A percentile compares a stretch with the other conserved stretches of the same genome.
These are phyloP conservation scores for Sebastes cheni DNA, from an alignment of 2,797 vertebrate species.

Conservation along the genomic window DNA sequence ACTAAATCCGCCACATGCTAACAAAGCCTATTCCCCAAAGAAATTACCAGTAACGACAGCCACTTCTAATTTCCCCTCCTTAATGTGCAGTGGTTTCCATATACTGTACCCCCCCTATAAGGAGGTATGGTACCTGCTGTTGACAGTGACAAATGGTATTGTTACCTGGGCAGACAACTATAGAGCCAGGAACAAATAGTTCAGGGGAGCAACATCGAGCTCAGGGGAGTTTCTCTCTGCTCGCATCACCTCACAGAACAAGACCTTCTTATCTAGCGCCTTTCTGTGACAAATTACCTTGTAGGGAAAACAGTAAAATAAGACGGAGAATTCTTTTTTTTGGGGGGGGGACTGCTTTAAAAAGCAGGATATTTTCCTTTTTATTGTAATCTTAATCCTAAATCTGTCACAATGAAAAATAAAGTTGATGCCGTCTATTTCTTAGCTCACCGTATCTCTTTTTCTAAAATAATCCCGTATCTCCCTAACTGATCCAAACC, in stretches of 20 bases:
- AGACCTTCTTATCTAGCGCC: constrained; percentile 16
- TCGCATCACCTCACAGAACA: constrained; percentile 17
- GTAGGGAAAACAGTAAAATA: not conserved
- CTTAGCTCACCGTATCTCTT: not conserved
- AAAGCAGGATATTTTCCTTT: not conserved
- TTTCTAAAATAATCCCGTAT: not conserved
- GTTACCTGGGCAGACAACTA: constrained; percentile 30
- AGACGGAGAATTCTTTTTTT: not conserved
- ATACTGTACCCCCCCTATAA: not conserved
- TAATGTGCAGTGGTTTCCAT: constrained; percentile 32
- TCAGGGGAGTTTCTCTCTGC: constrained; percentile 31
- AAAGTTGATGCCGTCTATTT: not conserved
- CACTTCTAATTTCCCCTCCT: constrained; percentile 9
- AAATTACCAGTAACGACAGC: constrained; percentile 34
- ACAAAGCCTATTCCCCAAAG: constrained; percentile 23
- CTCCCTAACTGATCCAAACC: not conserved
- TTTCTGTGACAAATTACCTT: constrained; percentile 40
- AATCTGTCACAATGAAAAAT: not conserved
- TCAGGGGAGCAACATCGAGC: constrained; percentile 40
- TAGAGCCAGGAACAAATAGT: constrained; percentile 55
- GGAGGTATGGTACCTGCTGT: constrained; percentile 5
- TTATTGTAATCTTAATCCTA: not conserved
- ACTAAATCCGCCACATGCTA: not conserved
- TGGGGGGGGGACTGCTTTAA: not conserved
- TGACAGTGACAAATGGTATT: constrained; percentile 69